Base-by-base conservation (phyloP, 30 jellyfish, hydroid and myxozoan species). In the Hydra vulgaris region DNA sequence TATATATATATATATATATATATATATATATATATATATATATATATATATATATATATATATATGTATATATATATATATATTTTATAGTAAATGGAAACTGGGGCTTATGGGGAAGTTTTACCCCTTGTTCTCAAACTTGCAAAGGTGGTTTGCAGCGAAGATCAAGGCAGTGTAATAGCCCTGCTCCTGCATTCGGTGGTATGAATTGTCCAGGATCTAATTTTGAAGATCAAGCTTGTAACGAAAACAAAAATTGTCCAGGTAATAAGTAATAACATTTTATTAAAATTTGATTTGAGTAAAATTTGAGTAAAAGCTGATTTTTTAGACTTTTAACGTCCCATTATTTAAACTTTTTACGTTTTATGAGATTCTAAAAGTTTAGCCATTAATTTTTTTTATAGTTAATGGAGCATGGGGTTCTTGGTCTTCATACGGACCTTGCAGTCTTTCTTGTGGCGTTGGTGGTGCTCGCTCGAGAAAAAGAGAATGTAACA, bases 401-500 rank as follows among this genome's bases (percentile, higher is more conserved):
- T 1, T 56, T 83, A 22, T 83, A 88, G 96, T 88, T 18, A 71
- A 88, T 76, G 96, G 96, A 7, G 88, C 85, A 18, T 88, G 85
- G 80, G 89, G 95, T 53, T 75, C 56, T 7, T 88, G 94, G 94
- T 56, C 81, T 21, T 73, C 90, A 23, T 22, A 67, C 18, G 96
- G 96, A 19, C 19, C 79, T 21, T 88, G 96, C 52, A 53, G 85
- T 3, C 80, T 79, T 23, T 20, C 73, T 24, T 88, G 96, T 26
- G 96, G 96, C 73, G 12, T 40, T 3, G 95, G 88, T 20, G 96
- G 96, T 20, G 88, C 68, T 20, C 95, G 85, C 79, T 69, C 66
- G 15, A 79, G 75, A 27, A 24, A 18, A 18, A 83, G 96, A 73
- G 27, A 40, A 26, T 88, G 96, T 53, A 86, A 88, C 86, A 84